Conservation (phyloP, 2,113 vertebrate species). For the Ciconia stormi region DNA sequence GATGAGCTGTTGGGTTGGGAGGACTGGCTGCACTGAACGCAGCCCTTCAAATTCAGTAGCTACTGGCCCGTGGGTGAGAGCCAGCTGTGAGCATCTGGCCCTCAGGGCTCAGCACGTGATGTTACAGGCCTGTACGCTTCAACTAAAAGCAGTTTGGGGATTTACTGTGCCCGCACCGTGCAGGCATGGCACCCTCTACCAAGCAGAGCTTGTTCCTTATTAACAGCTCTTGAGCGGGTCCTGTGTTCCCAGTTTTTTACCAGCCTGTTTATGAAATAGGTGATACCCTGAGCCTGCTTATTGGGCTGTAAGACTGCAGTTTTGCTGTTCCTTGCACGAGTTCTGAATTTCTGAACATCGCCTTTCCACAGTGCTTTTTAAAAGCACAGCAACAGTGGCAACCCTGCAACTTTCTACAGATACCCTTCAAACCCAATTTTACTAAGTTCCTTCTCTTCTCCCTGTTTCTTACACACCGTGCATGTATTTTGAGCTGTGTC, state of each 20-base stretch:
- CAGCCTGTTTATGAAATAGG: background rate
- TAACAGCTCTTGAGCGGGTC: background rate
- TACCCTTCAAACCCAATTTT: background rate
- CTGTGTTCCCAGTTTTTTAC: background rate
- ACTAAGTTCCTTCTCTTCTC: background rate
- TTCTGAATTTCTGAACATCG: background rate
- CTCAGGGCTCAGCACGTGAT: background rate
- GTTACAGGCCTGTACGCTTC: background rate
- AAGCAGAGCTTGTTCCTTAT: background rate
- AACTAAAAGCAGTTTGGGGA: background rate
- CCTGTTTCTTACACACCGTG: background rate
- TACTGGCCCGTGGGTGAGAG: background rate
- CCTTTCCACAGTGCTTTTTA: background rate
- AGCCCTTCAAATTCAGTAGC: background rate
- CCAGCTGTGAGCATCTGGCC: slow-evolving; percentile 46
- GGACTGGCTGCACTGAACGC: background rate
- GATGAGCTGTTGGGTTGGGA: background rate
- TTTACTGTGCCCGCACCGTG: background rate
- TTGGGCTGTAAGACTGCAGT: background rate
- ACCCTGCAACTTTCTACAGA: background rate
- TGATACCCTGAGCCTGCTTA: background rate
- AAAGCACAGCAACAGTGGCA: background rate
- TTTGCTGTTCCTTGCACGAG: background rate
- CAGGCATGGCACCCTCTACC: background rate
- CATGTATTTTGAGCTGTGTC: background rate